These are phyloP conservation scores for Esperia sulphurella DNA, from an alignment of 2,888 invertebrate species.

Conservation along the genomic window DNA sequence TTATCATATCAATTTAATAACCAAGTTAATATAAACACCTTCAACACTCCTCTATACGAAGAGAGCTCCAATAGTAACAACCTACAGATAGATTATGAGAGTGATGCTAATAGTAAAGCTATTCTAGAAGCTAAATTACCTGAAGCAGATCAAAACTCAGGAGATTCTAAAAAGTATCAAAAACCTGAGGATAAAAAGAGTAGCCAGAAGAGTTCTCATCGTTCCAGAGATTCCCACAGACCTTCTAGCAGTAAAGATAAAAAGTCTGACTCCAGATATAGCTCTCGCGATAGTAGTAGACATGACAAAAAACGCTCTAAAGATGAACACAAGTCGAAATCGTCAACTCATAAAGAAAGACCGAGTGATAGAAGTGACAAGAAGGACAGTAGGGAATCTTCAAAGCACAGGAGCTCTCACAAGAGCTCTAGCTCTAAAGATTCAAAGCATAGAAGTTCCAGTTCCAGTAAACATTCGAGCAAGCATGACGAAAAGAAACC, in stretches of 20 bases:
- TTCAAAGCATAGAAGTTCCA: constrained; percentile 49
- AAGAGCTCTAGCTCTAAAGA: constrained; percentile 56
- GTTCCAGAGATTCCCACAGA: constrained; percentile 61
- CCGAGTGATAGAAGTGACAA: constrained; percentile 21
- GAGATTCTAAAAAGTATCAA: constrained; percentile 53
- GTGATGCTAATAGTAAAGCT: constrained; percentile 69
- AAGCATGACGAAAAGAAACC: constrained; percentile 62
- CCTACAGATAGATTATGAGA: constrained; percentile 69
- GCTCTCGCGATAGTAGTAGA: constrained; percentile 54
- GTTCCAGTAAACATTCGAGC: constrained; percentile 44
- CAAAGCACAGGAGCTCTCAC: constrained; percentile 60
- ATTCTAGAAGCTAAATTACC: constrained; percentile 49
- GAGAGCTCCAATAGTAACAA: constrained; percentile 71
- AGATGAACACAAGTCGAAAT: constrained; percentile 58
- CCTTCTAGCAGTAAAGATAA: constrained; percentile 65
- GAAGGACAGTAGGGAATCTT: constrained; percentile 61
- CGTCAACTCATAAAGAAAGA: constrained; percentile 49
- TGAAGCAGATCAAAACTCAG: constrained; percentile 50
- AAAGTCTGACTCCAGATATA: constrained; percentile 57
- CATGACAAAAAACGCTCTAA: constrained; percentile 58
- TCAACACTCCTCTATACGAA: constrained; percentile 60
- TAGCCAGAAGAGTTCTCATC: constrained; percentile 59
- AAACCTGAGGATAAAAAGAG: constrained; percentile 54
- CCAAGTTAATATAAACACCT: constrained; percentile 61
- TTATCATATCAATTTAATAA: constrained; percentile 59